Conservation (phyloP, 1,140 invertebrate species). For the Drosophila pruinosa region DNA sequence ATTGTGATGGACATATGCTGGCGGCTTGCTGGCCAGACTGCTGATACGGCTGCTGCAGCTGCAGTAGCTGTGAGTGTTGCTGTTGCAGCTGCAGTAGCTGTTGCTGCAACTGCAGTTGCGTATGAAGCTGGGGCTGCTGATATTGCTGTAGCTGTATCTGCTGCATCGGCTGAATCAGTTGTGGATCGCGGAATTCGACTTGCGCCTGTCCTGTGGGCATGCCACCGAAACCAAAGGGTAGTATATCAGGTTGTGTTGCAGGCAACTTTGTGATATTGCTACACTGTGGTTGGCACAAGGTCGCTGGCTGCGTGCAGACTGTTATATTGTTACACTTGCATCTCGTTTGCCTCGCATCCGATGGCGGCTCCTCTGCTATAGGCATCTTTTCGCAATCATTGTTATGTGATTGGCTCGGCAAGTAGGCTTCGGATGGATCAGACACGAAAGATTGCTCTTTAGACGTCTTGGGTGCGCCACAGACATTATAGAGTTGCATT, state of each 20-base stretch:
- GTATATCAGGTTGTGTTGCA: not conserved
- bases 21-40: not conserved
- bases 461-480: not conserved
- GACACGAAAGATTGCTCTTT: not conserved
- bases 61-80: not conserved
- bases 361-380: not conserved
- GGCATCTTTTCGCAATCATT: not conserved
- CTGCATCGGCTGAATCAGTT: not conserved
- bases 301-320: not conserved
- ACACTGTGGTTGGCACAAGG: not conserved
- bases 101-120: slow-evolving; percentile 34
- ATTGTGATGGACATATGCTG: not conserved
- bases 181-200: not conserved
- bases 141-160: slow-evolving; percentile 11
- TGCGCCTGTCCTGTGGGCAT: no score
- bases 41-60: slow-evolving; percentile 1
- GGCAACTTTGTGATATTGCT: not conserved
- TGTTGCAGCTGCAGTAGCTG: not conserved
- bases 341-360: not conserved
- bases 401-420: not conserved
- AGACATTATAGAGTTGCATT: slow-evolving; percentile 34
- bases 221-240: not conserved
- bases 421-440: not conserved
- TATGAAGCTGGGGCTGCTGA: slow-evolving; percentile 41
- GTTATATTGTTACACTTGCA: not conserved